These are phyloP conservation scores for Sarotherodon lohbergeri DNA, from an alignment of 2,113 vertebrate species.

Conservation along the genomic window DNA sequence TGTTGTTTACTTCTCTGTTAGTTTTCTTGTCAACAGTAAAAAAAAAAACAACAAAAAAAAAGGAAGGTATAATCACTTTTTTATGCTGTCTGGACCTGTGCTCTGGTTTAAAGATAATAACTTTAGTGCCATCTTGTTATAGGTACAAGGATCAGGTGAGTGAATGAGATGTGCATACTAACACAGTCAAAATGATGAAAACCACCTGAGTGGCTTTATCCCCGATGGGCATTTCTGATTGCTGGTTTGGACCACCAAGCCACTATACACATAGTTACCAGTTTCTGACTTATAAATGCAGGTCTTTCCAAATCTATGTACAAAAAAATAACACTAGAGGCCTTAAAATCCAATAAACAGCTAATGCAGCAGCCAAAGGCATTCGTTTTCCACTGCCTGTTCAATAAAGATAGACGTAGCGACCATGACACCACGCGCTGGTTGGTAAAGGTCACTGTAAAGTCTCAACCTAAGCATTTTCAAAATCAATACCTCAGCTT, in stretches of 20 bases:
- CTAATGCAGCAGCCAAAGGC: neutral
- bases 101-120: neutral
- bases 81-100: neutral
- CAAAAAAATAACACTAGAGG: neutral
- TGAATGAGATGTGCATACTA: neutral
- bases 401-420: neutral
- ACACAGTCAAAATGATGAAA: neutral
- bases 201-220: neutral
- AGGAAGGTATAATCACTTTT: neutral
- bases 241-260: neutral
- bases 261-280: neutral
- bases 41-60: neutral
- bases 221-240: neutral
- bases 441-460: neutral
- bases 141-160: neutral
- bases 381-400: neutral
- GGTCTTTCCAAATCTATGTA: neutral
- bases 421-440: neutral
- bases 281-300: neutral
- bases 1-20: neutral
- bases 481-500: neutral
- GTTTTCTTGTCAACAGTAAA: neutral
- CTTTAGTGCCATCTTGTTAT: neutral
- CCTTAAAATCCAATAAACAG: neutral
- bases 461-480: neutral